phyloP scores from a whole-genome alignment of 2,113 vertebrate genomes.

The Choloepus hoffmanni region DNA sequence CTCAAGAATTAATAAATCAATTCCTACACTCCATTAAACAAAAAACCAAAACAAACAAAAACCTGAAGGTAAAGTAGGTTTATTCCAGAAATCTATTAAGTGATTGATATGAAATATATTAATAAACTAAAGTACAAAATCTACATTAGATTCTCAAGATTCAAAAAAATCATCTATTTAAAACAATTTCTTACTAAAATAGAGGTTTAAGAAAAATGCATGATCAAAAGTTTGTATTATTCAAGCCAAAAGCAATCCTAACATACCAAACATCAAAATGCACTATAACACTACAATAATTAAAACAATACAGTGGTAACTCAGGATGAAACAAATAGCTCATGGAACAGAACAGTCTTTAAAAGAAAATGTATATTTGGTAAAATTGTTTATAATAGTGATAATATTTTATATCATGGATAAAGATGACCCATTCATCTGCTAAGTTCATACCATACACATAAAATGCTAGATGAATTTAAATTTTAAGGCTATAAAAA shows the following conservation, averaged over 20 bases:
- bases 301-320: background rate
- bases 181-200: constrained; percentile 39
- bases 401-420: background rate
- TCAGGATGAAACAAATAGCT: background rate
- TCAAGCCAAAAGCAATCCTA: constrained; percentile 32
- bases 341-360: background rate
- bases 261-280: constrained; percentile 24
- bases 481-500: background rate
- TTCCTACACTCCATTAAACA: no score
- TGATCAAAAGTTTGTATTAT: background rate
- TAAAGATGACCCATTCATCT: constrained; percentile 3
- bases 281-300: background rate
- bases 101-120: background rate
- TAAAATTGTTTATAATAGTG: background rate
- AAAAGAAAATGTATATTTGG: constrained; percentile 43
- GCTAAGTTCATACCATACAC: background rate
- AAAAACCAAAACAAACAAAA: no score
- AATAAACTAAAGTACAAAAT: constrained; percentile 23
- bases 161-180: background rate
- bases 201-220: background rate
- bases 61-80: no score
- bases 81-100: no score
- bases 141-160: background rate
- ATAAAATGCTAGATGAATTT: background rate
- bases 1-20: no score